Evolutionary conservation across 2,888 invertebrate species (phyloP).

Genomic region (Volucella zonaria): DNA sequence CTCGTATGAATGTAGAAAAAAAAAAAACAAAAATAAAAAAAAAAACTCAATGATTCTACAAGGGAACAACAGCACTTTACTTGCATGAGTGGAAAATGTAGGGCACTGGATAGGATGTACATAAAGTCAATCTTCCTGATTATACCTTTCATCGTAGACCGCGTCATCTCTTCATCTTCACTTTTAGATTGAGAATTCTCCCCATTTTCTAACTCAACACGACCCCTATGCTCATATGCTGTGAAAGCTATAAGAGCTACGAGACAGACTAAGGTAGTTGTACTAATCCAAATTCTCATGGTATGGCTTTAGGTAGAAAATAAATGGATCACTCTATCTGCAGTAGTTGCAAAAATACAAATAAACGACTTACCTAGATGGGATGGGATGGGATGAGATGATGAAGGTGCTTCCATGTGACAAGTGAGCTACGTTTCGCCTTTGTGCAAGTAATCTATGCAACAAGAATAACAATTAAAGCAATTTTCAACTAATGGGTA

Average conservation of each 20-base stretch:
- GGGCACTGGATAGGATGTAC: conserved; percentile 33
- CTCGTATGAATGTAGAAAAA: too few species aligned
- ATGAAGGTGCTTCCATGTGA: conserved; percentile 57
- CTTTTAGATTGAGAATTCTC: conserved; percentile 11
- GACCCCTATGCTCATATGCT: conserved; percentile 38
- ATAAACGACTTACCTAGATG: neutral
- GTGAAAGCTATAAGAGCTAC: neutral
- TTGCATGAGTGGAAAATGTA: conserved; percentile 50
- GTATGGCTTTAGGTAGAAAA: conserved; percentile 62
- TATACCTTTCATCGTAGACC: conserved; percentile 59
- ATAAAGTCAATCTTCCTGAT: conserved; percentile 69
- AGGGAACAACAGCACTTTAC: conserved; percentile 39
- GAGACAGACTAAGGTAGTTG: conserved; percentile 45
- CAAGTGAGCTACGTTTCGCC: conserved; percentile 38
- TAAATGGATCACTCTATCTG: conserved; percentile 49
- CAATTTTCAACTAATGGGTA: conserved; percentile 39
- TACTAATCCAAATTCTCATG: conserved; percentile 54
- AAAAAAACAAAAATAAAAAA: neutral
- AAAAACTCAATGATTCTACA: conserved; percentile 47
- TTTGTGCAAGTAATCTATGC: conserved; percentile 45
- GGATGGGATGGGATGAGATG: conserved; percentile 40
- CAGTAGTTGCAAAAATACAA: conserved; percentile 55
- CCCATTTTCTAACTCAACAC: conserved; percentile 4
- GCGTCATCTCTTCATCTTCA: conserved; percentile 65
- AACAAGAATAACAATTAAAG: conserved; percentile 42